Evolutionary conservation across 2,888 invertebrate species (phyloP).

Genomic region (Hedychridium roseum): DNA sequence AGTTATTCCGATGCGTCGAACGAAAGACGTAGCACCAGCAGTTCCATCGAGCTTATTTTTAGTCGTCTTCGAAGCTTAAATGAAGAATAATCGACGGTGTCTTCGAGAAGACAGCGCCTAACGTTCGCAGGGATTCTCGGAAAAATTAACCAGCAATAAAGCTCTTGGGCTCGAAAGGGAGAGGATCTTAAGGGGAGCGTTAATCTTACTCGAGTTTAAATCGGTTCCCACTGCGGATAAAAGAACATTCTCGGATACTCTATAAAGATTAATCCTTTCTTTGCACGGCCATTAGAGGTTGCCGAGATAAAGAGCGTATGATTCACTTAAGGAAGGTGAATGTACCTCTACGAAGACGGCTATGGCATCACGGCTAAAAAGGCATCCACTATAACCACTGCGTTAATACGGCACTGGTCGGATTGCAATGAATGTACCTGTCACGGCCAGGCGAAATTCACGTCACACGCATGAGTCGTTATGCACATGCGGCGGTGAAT

Average conservation of each 20-base stretch:
- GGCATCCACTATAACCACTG: no score
- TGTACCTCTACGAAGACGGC: conserved; percentile 2
- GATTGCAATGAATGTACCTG: conserved; percentile 15
- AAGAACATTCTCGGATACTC: conserved; percentile 10
- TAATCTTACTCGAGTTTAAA: conserved; percentile 15
- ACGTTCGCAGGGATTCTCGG: no score
- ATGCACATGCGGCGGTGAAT: conserved; percentile 6
- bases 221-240: conserved; percentile 12
- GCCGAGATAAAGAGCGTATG: conserved; percentile 14
- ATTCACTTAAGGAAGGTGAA: conserved; percentile 4
- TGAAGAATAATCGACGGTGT: no score
- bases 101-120: no score
- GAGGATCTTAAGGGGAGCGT: background rate
- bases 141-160: no score
- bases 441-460: conserved; percentile 13
- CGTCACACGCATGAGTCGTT: conserved; percentile 9
- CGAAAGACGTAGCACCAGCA: no score
- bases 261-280: background rate
- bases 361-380: background rate
- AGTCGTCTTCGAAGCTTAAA: no score
- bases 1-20: no score
- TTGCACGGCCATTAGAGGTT: conserved; percentile 10
- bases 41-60: no score
- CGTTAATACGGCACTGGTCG: conserved; percentile 10
- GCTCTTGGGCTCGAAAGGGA: no score